Evolutionary conservation across 2,888 invertebrate species (phyloP).

Genomic region (Idaea aversata): DNA sequence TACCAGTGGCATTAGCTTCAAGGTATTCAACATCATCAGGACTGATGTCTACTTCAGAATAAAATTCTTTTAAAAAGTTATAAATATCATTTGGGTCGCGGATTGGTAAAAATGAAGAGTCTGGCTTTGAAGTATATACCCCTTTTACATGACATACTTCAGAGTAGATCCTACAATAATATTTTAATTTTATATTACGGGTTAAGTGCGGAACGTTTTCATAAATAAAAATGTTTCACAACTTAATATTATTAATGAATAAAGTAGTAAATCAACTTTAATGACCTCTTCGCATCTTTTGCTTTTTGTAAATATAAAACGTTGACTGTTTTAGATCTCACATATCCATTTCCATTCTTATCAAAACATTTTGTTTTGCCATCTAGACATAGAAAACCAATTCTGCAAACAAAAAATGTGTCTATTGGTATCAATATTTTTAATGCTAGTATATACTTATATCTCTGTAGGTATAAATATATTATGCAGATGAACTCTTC

Average conservation of each 20-base stretch:
- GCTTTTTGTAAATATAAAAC: slow-evolving; percentile 85
- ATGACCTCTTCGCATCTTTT: slow-evolving; percentile 79
- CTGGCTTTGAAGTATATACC: slow-evolving; percentile 24
- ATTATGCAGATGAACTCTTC: no score
- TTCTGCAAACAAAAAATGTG: not conserved
- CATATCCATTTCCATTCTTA: slow-evolving; percentile 86
- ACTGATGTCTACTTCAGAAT: slow-evolving; percentile 81
- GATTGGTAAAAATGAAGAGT: slow-evolving; percentile 33
- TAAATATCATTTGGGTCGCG: slow-evolving; percentile 56
- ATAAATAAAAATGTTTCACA: not conserved
- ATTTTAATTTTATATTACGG: not conserved
- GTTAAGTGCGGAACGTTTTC: not conserved
- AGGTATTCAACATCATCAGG: slow-evolving; percentile 86
- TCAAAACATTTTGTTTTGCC: slow-evolving; percentile 95
- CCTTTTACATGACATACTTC: slow-evolving; percentile 49
- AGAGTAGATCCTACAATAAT: slow-evolving; percentile 46
- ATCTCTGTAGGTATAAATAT: no score
- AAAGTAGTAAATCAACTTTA: no score
- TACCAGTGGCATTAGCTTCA: slow-evolving; percentile 90
- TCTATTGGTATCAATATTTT: not conserved
- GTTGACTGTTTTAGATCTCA: slow-evolving; percentile 85
- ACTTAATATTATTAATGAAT: no score
- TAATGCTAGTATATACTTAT: no score
- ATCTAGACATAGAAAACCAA: slow-evolving; percentile 66
- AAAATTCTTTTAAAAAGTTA: slow-evolving; percentile 77